Evolutionary conservation across 2,797 vertebrate genomes (phyloP), one percentile per base, ranked within the genome.

Genomic region (Atherinosoma microstoma): DNA sequence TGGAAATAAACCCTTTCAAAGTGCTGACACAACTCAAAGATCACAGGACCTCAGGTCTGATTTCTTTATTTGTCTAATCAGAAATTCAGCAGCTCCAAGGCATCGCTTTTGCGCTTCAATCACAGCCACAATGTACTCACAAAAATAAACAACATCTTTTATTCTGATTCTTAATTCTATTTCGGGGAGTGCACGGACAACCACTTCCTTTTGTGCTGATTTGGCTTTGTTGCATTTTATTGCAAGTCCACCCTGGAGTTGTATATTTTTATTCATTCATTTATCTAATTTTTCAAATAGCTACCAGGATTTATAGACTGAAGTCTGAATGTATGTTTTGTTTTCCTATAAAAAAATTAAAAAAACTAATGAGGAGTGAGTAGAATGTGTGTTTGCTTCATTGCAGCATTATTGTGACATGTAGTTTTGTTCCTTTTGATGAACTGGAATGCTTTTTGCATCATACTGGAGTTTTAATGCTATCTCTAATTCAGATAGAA

Each of bases 351-450:
- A 36, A 11, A n/a, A n/a, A n/a, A n/a, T n/a, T n/a, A 10, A 36
- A 36, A 32, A 36, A 36, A 8, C 36, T 38, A 12, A 9, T 11
- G 3, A 40, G 12, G 12, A 15, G 11, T 47, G 20, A 34, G 30
- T 2, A 30, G 35, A 66, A 3, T 30, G 5, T 56, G 10, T 15
- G 64, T 54, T 24, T 27, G 20, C 24, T 58, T 9, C 38, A 29
- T 18, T 66, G 35, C 0, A 0, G 49, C 20, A 42, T 56, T 42
- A 38, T 27, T 62, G 13, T 62, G 20, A 9, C 45, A n/a, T 56
- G n/a, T 24, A 40, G 49, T 63, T 62, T 63, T 45, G n/a, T 49
- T 35, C 36, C 38, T 40, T 40, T 40, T 40, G 20, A 47, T 20
- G 4, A n/a, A n/a, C n/a, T n/a, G n/a, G n/a, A n/a, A 1, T 40